phyloP scores from a whole-genome alignment of 2,888 invertebrate species.

The Neria commutata region DNA sequence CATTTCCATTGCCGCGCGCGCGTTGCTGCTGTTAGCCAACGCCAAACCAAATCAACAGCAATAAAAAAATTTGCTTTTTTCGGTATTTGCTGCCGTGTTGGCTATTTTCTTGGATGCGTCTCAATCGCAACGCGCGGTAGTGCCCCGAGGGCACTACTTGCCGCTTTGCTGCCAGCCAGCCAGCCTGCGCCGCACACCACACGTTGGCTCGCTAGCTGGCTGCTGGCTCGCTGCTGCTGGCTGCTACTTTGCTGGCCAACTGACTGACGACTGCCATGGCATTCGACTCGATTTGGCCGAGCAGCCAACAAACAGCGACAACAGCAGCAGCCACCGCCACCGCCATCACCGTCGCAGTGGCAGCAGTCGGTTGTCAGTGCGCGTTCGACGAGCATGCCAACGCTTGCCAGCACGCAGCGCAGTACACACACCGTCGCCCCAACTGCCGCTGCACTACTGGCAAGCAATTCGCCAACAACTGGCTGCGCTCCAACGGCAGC shows the following conservation, averaged over 20 bases:
- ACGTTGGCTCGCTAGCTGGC: conserved; percentile 33
- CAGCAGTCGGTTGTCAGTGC: conserved; percentile 31
- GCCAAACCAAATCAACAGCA: conserved; percentile 10
- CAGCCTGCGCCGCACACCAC: conserved; percentile 13
- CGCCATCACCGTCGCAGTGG: conserved; percentile 10
- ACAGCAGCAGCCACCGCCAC: conserved; percentile 31
- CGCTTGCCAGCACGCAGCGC: conserved; percentile 43
- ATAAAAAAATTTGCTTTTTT: conserved; percentile 29
- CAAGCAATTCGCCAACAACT: conserved; percentile 55
- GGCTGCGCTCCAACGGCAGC: conserved; percentile 61
- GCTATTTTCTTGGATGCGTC: conserved; percentile 55
- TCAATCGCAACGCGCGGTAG: conserved; percentile 38
- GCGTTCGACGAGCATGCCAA: conserved; percentile 14
- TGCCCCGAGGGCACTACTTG: conserved; percentile 51
- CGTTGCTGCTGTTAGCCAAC: background rate
- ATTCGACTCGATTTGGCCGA: conserved; percentile 36
- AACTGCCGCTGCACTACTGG: conserved; percentile 41
- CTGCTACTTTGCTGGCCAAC: conserved; percentile 59
- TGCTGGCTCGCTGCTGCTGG: conserved; percentile 52
- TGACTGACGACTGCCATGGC: conserved; percentile 53
- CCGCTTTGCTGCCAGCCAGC: conserved; percentile 43
- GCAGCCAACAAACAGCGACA: conserved; percentile 37
- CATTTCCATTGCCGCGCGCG: conserved; percentile 37
- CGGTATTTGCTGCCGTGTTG: conserved; percentile 35
- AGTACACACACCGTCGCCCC: background rate